Base-by-base conservation (phyloP, 92 coral and sea anemone genomes). In the Zoanthus gigantus region DNA sequence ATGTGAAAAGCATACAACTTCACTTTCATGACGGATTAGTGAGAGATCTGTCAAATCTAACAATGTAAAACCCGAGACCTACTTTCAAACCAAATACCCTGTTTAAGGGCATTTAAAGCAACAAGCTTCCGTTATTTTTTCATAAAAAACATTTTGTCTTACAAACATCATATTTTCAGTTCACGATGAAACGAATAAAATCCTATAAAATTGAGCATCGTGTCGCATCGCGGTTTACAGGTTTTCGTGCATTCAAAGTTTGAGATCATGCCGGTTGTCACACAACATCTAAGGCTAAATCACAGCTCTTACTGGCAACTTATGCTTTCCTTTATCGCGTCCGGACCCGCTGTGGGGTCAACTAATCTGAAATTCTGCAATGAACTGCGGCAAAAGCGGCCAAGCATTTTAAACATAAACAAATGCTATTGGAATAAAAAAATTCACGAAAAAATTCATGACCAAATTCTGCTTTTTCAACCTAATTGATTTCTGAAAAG, bases 291-390 rank as follows among this genome's bases (percentile, higher is more conserved):
- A 81, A 28, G 58, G 47, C 60, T 66, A 81, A 81, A 81, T 81
- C 85, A 81, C 75, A 60, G 85, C 74, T 81, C 71, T 81, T 81
- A 81, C 85, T 81, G 74, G 71, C 75, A 74, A 81, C 66, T 81
- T 81, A 81, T 52, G 30, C 66, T 81, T 81, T 81, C 85, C 85
- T 81, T 71, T 81, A 81, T 81, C 85, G 85, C 66, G 85, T 81
- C 85, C 85, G 85, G 85, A 45, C 85, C 74, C 74, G 85, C 85
- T 81, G 85, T 65, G 85, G 85, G 85, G 85, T 81, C 85, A 81
- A 81, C 74, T 81, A 46, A 81, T 81, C 85, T 81, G 75, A 67
- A 81, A 81, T 66, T 81, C 75, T 81, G 75, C 85, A 45, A 81
- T 52, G 85, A 81, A 66, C 85, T 50, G 75, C 85, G 76, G 85